Base-by-base conservation (phyloP, 2,888 invertebrate species). In the Agonopterix alstromeriana region DNA sequence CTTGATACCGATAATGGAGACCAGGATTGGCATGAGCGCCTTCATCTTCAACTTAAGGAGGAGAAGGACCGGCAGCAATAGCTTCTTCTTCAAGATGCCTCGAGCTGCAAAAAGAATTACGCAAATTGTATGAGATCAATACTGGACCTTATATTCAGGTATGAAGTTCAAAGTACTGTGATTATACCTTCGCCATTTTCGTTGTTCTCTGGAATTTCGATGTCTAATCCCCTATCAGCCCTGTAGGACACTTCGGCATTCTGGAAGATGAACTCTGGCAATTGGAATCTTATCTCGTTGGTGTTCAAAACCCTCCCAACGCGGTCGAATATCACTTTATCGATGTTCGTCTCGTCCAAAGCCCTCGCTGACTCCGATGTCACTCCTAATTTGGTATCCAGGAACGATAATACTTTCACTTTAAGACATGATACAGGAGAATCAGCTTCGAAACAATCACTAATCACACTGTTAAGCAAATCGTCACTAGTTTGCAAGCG, bases 1-100 rank as follows among this genome's bases (percentile, higher is more conserved):
- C 82, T 96, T 96, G 60, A 96, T 83, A 56, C 95, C 94, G 70
- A 95, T 92, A 65, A 95, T 82, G 43, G 93, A 91, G 35, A 96
- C 91, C 61, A 96, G 90, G 65, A 96, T 94, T 38, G 96, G 96
- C 92, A 94, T 94, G 54, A 96, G 77, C 17, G 94, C 93, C 80
- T 96, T 95, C 90, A 95, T 89, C 82, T 96, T 96, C 67, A 96
- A 79, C 81, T 96, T 96, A 64, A 96, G 82, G 46, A 96, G 90
- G 59, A 96, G 85, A 60, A 96, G 83, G 54, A 95, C 90, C 10
- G 96, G 96, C 68, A 96, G 85, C 55, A 96, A 88, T 45, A 96
- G 91, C 77, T 96, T 96, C 89, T 96, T 95, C 90, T 96, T 95
- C 67, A 95, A 89, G 75, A 93, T 88, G 64, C 94, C 94, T 56